Base-by-base conservation (phyloP, 2,113 vertebrate genomes). In the Trematomus loennbergii region DNA sequence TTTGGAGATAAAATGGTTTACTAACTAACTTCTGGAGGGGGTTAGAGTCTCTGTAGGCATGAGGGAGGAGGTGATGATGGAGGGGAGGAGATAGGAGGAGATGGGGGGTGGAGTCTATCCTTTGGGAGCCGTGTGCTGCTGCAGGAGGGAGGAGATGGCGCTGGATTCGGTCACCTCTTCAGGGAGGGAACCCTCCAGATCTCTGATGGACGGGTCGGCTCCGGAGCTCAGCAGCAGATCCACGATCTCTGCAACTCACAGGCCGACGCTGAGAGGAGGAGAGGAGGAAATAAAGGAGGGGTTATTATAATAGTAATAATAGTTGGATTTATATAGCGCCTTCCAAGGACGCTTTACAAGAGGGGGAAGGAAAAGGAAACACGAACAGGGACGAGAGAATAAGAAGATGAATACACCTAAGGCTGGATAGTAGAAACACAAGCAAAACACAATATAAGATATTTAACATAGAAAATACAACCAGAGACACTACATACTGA, bases 221-320 rank as follows among this genome's bases (percentile, higher is more conserved):
- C 97, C 98, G 0, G 94, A 90, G 49, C 94, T 93, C 84, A 99
- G 95, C 76, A 99, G 93, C 54, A 99, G 94, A 90, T 98, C 96
- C 86, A 99, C 98, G 1, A 99, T 96, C 72, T 99, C 98, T n/a
- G 93, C 70, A 87, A 99, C 93, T 99, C 98, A 0, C 97, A 99
- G 11, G 98, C 97, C 0, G 98, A 96, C 3, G 98, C 98, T 99
- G 84, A 2, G 9, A 18, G 4, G 81, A 70, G 17, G 16, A 29
- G 52, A 16, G 10, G 1, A 45, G 59, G 29, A 65, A 52, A 54
- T 11, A 58, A 46, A 45, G 18, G n/a, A 58, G 8, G 12, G n/a
- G 43, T 46, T 33, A 29, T 29, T 29, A 29, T 29, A 29, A 33
- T 15, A 16, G 29, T 17, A 50, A 20, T 46, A 11, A 18, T 11